Evolutionary conservation across 2,888 invertebrate genomes (phyloP), one percentile per base, ranked within the genome.

Genomic region (Amaurobius ferox): DNA sequence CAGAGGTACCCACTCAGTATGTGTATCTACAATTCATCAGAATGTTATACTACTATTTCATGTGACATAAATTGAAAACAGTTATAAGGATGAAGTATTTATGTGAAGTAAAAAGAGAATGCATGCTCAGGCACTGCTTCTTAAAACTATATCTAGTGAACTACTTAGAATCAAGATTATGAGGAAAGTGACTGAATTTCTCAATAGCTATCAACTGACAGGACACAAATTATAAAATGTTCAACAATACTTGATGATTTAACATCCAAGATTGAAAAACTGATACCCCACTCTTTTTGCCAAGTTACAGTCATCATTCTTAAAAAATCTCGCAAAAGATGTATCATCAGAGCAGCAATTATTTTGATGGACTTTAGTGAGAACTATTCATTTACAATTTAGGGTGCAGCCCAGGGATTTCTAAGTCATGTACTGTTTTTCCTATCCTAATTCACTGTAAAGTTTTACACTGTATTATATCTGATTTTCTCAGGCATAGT

Each of bases 1-100:
- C 13, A 44, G 66, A 28, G 77, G 77, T 19, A 66, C 77, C n/a
- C 77, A 77, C n/a, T 19, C 16, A 0, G 48, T 77, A 6, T 77
- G 77, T 66, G 77, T 66, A 1, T 77, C 67, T 28, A 32, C 44
- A 16, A 67, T 67, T 16, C 77, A 77, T 16, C 66, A 77, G 67
- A 66, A 77, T 67, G 67, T 48, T 3, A 67, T 35, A 48, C 19
- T 77, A 23, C 40, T 77, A 40, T 9, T 77, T 9, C 44, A 40
- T 66, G 77, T 44, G 11, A 19, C 29, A 29, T 1, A 66, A 13
- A 44, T 77, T 30, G 19, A 77, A 67, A 23, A 67, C 16, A 1
- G n/a, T 16, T 67, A 67, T 67, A 67, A 67, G 23, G 67, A 67
- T 23, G n/a, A 23, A 67, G 32, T 67, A 39, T 32, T 35, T 77